Evolutionary conservation across 64 coral and sea anemone genomes (phyloP).

Genomic region (Platygyra sinensis): DNA sequence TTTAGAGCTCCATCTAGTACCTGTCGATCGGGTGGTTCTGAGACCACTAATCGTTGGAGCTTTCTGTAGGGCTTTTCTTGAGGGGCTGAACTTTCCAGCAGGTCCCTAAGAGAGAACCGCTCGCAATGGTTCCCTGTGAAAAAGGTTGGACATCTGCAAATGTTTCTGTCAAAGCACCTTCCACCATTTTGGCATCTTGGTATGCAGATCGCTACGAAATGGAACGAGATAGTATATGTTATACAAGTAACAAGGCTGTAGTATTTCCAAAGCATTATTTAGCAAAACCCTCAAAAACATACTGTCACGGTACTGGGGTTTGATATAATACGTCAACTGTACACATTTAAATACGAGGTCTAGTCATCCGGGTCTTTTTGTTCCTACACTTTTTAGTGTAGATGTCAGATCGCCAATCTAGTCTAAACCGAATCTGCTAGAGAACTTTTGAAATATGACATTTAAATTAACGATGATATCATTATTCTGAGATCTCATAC

Average conservation of each 20-base stretch:
- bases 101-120: slow-evolving; percentile 65
- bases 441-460: no score
- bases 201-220: slow-evolving; percentile 31
- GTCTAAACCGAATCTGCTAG: no score
- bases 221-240: background rate
- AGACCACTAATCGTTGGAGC: background rate
- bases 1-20: background rate
- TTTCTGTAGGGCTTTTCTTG: slow-evolving; percentile 10
- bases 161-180: slow-evolving; percentile 45
- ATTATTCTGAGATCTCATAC: no score
- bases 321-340: no score
- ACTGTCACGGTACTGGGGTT: no score
- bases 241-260: background rate
- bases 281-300: no score
- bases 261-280: background rate
- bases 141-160: slow-evolving; percentile 67
- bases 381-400: no score
- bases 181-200: slow-evolving; percentile 83
- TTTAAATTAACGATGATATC: no score
- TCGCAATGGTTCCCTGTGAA: slow-evolving; percentile 64
- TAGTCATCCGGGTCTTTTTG: no score
- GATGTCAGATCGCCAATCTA: no score
- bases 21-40: slow-evolving; percentile 5
- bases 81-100: slow-evolving; percentile 9
- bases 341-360: no score